A percentile compares a stretch with the other conserved stretches of the same genome.
phyloP scores from a whole-genome alignment of 2,113 vertebrate species.

The Antechinus flavipes region DNA sequence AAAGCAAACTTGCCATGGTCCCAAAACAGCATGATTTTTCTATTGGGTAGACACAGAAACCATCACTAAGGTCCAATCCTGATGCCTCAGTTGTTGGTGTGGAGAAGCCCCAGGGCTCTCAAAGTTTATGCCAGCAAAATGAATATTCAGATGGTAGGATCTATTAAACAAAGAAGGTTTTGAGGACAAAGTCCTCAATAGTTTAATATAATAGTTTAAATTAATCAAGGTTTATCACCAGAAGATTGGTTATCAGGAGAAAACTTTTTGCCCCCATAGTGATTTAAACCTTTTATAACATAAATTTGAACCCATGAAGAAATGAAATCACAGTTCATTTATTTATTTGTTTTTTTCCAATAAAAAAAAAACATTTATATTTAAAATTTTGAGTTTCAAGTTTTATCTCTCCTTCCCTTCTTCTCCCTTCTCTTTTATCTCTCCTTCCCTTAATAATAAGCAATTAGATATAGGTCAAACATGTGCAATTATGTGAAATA shows the following conservation, averaged over 20 bases:
- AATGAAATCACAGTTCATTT: not conserved
- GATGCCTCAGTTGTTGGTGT: not conserved
- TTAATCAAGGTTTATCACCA: not conserved
- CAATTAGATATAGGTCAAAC: too few relatives aligned
- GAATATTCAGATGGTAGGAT: not conserved
- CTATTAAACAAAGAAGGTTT: not conserved
- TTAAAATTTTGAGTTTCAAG: too few relatives aligned
- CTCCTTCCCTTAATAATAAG: too few relatives aligned
- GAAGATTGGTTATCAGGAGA: not conserved
- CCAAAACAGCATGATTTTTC: not conserved
- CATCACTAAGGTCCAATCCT: not conserved
- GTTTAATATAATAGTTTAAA: not conserved
- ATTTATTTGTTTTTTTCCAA: not conserved
- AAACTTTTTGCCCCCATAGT: too few relatives aligned
- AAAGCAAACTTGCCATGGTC: not conserved
- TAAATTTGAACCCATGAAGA: not conserved
- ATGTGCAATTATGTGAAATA: too few relatives aligned
- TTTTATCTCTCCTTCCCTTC: too few relatives aligned
- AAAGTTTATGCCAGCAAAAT: not conserved
- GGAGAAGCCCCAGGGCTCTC: not conserved
- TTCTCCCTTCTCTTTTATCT: too few relatives aligned
- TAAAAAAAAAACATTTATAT: too few relatives aligned
- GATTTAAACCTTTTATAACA: too few relatives aligned
- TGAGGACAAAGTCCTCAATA: not conserved
- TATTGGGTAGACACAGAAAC: not conserved